Base-by-base conservation (phyloP, 2,113 vertebrate genomes). In the Hylia prasina region DNA sequence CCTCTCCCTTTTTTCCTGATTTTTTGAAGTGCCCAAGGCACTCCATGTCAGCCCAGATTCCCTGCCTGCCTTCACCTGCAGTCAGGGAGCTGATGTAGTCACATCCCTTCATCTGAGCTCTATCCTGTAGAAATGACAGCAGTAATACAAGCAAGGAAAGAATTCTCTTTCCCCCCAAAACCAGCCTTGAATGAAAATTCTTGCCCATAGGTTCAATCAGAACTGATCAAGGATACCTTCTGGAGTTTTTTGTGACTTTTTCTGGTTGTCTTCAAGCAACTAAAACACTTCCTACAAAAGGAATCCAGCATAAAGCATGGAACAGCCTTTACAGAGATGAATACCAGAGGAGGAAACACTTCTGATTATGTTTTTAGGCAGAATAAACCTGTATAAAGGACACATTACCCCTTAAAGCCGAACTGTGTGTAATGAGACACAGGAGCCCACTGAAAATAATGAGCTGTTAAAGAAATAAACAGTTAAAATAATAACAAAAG, bases 381-480 rank as follows among this genome's bases (percentile, higher is more conserved):
- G 91, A 85, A 82, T 71, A 84, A 89, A 95, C 35, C 75, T 7
- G 31, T 44, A 53, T 24, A 69, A 89, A 87, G 78, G 69, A 93
- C 63, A 70, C 65, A 65, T 82, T 95, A 94, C 93, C 82, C 79
- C 47, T 92, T 73, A 45, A 87, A 92, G 78, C 60, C 54, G 79
- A 88, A 57, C 82, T 65, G 80, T 82, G 91, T 40, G 84, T 92
- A 96, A 96, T 76, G 92, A 95, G 95, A 89, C 96, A 82, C 91
- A 66, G 93, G 95, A 97, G 94, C 80, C 81, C 88, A 50, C 65
- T 96, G 93, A 96, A 97, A 96, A 92, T 76, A 94, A 96, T 95
- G 88, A 94, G 88, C 94, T 95, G 92, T 57, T 95, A 93, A 95
- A 96, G 90, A 93, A 95, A 97, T 94, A 96, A 95, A 88, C 93